Conservation (phyloP, 2,888 invertebrate genomes). For the Pseudanteris insignis region DNA sequence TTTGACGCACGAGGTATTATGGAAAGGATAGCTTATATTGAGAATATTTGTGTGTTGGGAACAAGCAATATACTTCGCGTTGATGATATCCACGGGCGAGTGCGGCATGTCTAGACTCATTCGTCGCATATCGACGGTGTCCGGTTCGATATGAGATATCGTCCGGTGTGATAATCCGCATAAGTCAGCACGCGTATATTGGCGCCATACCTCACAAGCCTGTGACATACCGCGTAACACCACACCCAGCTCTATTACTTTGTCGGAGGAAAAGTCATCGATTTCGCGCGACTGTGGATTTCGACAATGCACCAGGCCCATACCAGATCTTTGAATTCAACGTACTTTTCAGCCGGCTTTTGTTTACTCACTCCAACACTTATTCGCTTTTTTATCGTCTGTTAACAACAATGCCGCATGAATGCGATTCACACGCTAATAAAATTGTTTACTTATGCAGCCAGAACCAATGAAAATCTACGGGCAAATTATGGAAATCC, state of each 20-base stretch:
- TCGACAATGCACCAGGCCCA: constrained; percentile 35
- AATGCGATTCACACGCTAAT: too few relatives aligned
- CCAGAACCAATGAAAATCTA: too few relatives aligned
- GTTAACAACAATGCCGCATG: constrained; percentile 20
- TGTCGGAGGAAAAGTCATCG: constrained; percentile 44
- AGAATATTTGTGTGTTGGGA: constrained; percentile 54
- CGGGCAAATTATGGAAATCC: too few relatives aligned
- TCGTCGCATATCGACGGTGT: constrained; percentile 65
- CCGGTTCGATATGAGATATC: constrained; percentile 65
- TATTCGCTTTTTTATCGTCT: constrained; percentile 16
- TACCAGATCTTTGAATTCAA: constrained; percentile 24
- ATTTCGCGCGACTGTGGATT: constrained; percentile 36
- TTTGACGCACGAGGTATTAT: background rate
- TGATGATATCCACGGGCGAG: constrained; percentile 56
- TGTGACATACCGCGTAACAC: constrained; percentile 59
- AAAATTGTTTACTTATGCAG: too few relatives aligned
- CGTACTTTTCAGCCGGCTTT: constrained; percentile 16
- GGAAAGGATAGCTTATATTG: constrained; percentile 43
- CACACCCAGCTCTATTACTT: constrained; percentile 47
- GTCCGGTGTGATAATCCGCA: constrained; percentile 60
- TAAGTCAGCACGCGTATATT: constrained; percentile 61
- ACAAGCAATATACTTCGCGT: constrained; percentile 57
- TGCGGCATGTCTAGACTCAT: constrained; percentile 61
- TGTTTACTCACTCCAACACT: constrained; percentile 18
- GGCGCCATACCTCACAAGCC: constrained; percentile 60